phyloP scores from a whole-genome alignment of 2,888 invertebrate species.

The Prosopocoilus inquinatus region DNA sequence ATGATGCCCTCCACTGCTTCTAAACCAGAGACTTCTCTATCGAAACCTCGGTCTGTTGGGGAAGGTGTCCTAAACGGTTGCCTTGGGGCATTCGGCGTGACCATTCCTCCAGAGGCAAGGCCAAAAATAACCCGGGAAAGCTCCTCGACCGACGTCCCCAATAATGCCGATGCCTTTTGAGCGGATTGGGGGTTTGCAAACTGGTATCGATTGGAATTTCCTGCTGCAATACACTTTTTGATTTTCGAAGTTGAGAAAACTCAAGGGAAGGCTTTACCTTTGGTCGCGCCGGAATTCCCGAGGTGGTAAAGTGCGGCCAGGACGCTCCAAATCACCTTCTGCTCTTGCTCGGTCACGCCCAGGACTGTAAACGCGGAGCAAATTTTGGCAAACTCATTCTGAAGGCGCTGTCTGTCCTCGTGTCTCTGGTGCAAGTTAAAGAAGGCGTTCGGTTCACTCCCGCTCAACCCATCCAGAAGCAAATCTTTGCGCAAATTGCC shows the following conservation, averaged over 20 bases:
- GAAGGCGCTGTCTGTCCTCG: constrained; percentile 77
- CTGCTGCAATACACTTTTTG: constrained; percentile 41
- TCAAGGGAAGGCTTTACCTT: constrained; percentile 53
- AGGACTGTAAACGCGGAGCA: constrained; percentile 74
- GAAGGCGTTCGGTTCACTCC: constrained; percentile 69
- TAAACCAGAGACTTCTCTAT: constrained; percentile 66
- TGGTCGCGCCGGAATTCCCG: constrained; percentile 80
- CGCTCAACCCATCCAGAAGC: constrained; percentile 72
- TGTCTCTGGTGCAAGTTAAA: constrained; percentile 74
- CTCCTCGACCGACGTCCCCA: constrained; percentile 82
- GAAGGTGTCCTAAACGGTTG: constrained; percentile 61
- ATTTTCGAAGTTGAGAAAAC: neutral
- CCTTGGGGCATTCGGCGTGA: constrained; percentile 52
- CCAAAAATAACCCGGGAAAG: constrained; percentile 76
- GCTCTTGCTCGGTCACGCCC: constrained; percentile 74
- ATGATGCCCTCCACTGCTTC: constrained; percentile 88
- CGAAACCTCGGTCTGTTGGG: constrained; percentile 60
- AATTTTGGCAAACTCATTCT: constrained; percentile 78
- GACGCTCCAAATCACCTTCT: constrained; percentile 80
- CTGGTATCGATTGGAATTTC: constrained; percentile 60
- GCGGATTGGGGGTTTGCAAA: constrained; percentile 77
- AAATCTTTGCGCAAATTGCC: constrained; percentile 79
- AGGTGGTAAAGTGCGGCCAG: constrained; percentile 93
- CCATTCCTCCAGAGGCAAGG: constrained; percentile 52
- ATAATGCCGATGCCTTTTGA: constrained; percentile 70